Base-by-base conservation (phyloP, 2,113 vertebrate genomes). In the Hypocryptadius cinnamomeus region DNA sequence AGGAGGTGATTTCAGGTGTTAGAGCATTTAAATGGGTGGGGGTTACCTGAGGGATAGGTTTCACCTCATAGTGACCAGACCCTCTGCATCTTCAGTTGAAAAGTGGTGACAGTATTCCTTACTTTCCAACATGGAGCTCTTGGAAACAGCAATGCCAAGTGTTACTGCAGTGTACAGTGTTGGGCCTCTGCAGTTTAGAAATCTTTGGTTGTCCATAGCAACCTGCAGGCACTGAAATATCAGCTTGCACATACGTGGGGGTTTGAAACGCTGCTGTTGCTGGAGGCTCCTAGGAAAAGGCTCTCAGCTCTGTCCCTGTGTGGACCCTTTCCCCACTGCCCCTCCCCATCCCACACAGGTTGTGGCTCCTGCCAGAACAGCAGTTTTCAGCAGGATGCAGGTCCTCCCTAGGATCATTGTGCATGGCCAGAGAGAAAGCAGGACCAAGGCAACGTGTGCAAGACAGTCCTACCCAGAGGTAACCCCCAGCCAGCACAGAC, bases 131-230 rank as follows among this genome's bases (percentile, higher is more conserved):
- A 59, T 1, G 54, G 30, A 66, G 33, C 42, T 60, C 39, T 22
- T 8, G 19, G 61, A 45, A 68, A 74, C 37, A 88, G 71, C 70
- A 66, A 68, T 15, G 28, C 54, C 56, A 61, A 69, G 60, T 24
- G 51, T 11, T 87, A 13, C 48, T 80, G 42, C 31, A 44, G 51
- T 10, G 50, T 44, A 4, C 5, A 13, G 56, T 51, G 60, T 24
- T 45, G 35, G 50, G 47, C 51, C 79, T 88, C 72, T 63, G 85
- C 51, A 65, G 77, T 74, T 89, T 37, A 30, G 84, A 74, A 92
- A 60, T 71, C 57, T 64, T 16, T 65, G 37, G 95, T 95, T 96
- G 94, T 89, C 96, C 89, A 5, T 95, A 79, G 96, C 95, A 96
- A 96, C 95, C 70, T 48, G 65, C 78, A 90, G 83, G 83, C 86